Base-by-base conservation (phyloP, 2,113 vertebrate species). In the Platichthys stellatus region DNA sequence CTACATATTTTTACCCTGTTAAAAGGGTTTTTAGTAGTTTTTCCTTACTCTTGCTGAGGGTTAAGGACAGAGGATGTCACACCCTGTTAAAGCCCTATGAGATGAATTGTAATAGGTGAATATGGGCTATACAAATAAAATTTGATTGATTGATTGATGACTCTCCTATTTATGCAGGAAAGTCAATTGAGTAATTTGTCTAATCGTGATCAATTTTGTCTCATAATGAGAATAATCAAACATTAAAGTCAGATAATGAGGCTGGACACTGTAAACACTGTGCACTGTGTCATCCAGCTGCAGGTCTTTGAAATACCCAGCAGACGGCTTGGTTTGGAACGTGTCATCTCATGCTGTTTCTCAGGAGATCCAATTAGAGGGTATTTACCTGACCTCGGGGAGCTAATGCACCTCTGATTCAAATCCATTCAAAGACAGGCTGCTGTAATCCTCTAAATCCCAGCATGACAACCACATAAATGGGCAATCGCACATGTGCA, bases 341-440 rank as follows among this genome's bases (percentile, higher is more conserved):
- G 51, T 17, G 67, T 14, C 63, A 56, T 17, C 64, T 14, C 63
- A 53, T 78, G 82, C 57, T 54, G 38, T 40, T 66, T 47, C 68
- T 69, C 76, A 62, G 31, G 62, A 76, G 68, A 90, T 90, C 91
- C 87, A 86, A 87, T 92, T 91, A 93, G 54, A 63, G 49, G 76
- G 85, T 76, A 85, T 86, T 86, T 66, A 85, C 68, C 60, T 80
- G 85, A 83, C 76, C 78, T 68, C 6, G 51, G 43, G 62, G 57
- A 82, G 66, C 76, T 73, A 61, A 80, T 57, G 61, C 74, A 74
- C 51, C 71, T 35, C 76, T 66, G 14, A 81, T 75, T 80, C 61
- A 88, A 81, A 89, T 90, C 86, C 86, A 75, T 77, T 91, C 76
- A 90, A 84, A 91, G 64, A 78, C 78, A 82, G 60, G 72, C 78